Conservation (phyloP, 23 tunicate species). For the Trididemnum clinides region DNA sequence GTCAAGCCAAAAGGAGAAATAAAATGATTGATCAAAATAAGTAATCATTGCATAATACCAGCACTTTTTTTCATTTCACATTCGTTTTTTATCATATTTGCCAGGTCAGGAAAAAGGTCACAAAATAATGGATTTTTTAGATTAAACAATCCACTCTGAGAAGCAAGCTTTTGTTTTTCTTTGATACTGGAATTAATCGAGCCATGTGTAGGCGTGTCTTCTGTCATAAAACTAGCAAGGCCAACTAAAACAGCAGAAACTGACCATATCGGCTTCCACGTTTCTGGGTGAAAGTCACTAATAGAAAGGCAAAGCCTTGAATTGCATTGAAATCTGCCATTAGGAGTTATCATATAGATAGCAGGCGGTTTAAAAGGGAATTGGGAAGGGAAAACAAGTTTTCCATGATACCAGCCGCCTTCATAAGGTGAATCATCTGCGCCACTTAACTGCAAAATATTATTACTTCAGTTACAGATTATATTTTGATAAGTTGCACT, state of each 20-base stretch:
- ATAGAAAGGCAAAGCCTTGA: conserved; percentile 55
- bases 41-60: too few relatives aligned
- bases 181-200: neutral
- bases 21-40: too few relatives aligned
- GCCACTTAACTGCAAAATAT: conserved; percentile 12
- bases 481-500: too few relatives aligned
- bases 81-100: neutral
- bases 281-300: conserved; percentile 63
- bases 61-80: too few relatives aligned
- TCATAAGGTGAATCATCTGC: conserved; percentile 46
- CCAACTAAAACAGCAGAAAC: conserved; percentile 55
- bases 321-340: conserved; percentile 44
- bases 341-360: conserved; percentile 62
- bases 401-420: conserved; percentile 62
- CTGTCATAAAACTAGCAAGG: conserved; percentile 49
- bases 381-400: conserved; percentile 43
- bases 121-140: conserved; percentile 23
- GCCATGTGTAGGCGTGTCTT: conserved; percentile 38
- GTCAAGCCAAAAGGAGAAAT: too few relatives aligned
- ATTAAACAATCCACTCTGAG: conserved; percentile 24
- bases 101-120: conserved; percentile 47
- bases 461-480: too few relatives aligned
- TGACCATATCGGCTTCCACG: conserved; percentile 71
- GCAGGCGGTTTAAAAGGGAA: conserved; percentile 75
- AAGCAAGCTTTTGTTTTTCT: conserved; percentile 15